Percentiles rank a stretch among this genome's conserved stretches.
Evolutionary conservation across 1,140 invertebrate species (phyloP).

Genomic region (Lepeophtheirus salmonis): DNA sequence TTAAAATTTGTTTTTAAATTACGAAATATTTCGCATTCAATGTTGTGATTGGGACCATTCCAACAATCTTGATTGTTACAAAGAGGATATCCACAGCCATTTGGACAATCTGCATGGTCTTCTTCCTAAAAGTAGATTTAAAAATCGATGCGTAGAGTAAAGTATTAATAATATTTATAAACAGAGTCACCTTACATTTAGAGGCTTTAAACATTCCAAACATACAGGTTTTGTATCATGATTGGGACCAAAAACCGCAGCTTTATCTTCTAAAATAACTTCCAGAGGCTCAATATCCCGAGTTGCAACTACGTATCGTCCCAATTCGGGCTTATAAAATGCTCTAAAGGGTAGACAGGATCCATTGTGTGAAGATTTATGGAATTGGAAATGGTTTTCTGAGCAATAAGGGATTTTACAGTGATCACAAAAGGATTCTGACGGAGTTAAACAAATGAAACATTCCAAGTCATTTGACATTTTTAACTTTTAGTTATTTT

Average conservation of each 20-base stretch:
- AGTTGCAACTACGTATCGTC: constrained; percentile 11
- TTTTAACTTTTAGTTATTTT: no score
- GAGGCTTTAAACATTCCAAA: constrained; percentile 6
- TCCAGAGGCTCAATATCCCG: constrained; percentile 12
- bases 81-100: not conserved
- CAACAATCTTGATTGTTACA: not conserved
- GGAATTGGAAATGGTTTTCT: not conserved
- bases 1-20: constrained; percentile 1
- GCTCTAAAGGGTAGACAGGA: not conserved
- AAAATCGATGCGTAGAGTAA: not conserved
- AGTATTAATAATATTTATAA: not conserved
- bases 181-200: constrained; percentile 2
- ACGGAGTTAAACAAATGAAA: not conserved
- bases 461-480: not conserved
- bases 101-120: not conserved
- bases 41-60: not conserved
- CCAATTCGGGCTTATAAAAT: not conserved
- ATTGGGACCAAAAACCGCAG: constrained; percentile 13
- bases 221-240: constrained; percentile 13
- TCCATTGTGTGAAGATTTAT: not conserved
- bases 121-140: not conserved
- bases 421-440: not conserved
- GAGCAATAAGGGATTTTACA: not conserved
- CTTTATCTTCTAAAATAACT: constrained; percentile 13
- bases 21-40: not conserved